These are phyloP conservation scores for Scrobipalpa costella DNA, from an alignment of 2,888 invertebrate genomes.

Conservation along the genomic window DNA sequence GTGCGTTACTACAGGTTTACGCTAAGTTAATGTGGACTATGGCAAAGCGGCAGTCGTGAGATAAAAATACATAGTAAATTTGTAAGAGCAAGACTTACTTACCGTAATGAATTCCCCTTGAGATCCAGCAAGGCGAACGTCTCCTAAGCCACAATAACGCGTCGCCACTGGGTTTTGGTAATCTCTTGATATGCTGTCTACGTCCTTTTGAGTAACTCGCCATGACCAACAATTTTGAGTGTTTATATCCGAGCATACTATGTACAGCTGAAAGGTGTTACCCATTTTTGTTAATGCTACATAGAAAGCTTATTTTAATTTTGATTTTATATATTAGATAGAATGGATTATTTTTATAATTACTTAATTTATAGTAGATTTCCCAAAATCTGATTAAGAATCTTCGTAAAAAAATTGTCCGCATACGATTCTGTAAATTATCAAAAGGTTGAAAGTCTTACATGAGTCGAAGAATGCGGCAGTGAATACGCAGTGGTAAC, in stretches of 20 bases:
- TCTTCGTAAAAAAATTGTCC: too few relatives aligned
- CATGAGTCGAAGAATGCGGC: constrained; percentile 32
- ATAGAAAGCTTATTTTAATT: neutral
- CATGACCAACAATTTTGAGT: neutral
- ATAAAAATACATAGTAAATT: too few relatives aligned
- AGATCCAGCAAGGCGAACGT: too few relatives aligned
- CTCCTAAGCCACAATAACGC: neutral
- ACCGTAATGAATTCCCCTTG: neutral
- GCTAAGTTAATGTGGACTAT: too few relatives aligned
- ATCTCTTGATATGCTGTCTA: neutral
- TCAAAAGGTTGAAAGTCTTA: constrained; percentile 34
- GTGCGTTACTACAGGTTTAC: too few relatives aligned
- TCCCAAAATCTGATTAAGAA: too few relatives aligned
- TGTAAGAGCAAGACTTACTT: neutral
- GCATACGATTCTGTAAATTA: neutral
- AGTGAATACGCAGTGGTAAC: constrained; percentile 30
- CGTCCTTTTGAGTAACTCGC: neutral
- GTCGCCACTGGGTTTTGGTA: neutral
- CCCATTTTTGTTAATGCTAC: neutral
- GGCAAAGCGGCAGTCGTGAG: too few relatives aligned
- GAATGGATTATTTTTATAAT: too few relatives aligned
- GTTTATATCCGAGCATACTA: neutral
- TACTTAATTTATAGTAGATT: too few relatives aligned
- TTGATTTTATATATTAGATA: too few relatives aligned
- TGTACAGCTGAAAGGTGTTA: constrained; percentile 1